Evolutionary conservation across 2,113 vertebrate genomes (phyloP).

Genomic region (Nothobranchius kuhntae): DNA sequence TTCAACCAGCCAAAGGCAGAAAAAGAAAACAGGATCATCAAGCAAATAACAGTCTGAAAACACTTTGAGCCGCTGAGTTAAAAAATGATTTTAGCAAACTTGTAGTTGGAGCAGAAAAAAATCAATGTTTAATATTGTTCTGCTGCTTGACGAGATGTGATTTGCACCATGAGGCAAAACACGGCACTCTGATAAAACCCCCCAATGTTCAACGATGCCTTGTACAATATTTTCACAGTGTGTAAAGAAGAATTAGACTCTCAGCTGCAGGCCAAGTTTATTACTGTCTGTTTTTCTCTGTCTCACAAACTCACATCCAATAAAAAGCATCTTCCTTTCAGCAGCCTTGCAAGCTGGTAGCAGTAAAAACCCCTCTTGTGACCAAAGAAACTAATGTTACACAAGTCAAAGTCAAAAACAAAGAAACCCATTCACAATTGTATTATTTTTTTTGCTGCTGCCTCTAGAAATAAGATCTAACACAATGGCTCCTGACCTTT

Average conservation of each 20-base stretch:
- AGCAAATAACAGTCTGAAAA: slow-evolving; percentile 37
- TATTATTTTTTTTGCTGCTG: too few species aligned
- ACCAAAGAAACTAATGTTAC: neutral
- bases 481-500: too few species aligned
- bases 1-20: slow-evolving; percentile 34
- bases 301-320: neutral
- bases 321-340: neutral
- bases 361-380: neutral
- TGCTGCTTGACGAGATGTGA: slow-evolving; percentile 34
- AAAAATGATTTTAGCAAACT: slow-evolving; percentile 21
- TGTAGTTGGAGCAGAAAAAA: slow-evolving; percentile 28
- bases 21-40: slow-evolving; percentile 12
- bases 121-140: slow-evolving; percentile 59
- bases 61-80: slow-evolving; percentile 24
- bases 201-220: slow-evolving; percentile 7
- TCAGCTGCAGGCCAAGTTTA: slow-evolving; percentile 34
- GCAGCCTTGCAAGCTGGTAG: neutral
- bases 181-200: slow-evolving; percentile 21
- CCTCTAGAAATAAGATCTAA: too few species aligned
- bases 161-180: slow-evolving; percentile 49
- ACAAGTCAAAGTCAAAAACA: neutral
- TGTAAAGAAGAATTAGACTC: slow-evolving; percentile 20
- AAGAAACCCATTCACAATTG: too few species aligned
- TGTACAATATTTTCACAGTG: slow-evolving; percentile 6
- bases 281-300: neutral